Base-by-base conservation (phyloP, 2,113 vertebrate genomes). In the Micromys minutus region DNA sequence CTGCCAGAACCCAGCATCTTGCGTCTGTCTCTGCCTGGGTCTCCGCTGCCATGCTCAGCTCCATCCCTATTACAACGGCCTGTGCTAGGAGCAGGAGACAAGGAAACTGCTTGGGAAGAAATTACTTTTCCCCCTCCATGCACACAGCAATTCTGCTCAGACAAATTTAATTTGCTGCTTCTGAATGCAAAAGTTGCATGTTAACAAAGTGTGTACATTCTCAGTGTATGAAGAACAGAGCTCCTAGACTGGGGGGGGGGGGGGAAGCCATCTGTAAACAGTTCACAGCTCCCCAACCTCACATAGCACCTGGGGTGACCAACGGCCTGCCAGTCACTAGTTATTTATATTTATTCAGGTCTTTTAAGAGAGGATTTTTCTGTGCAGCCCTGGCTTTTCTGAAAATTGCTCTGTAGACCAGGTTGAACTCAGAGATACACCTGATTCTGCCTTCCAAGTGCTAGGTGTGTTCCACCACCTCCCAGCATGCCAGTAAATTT, bases 161-260 rank as follows among this genome's bases (percentile, higher is more conserved):
- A 96, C 87, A 98, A 98, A 96, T 97, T 94, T 93, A 96, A 98
- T 98, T 97, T 97, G 94, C 50, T 97, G 90, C 96, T 95, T 97
- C 39, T 89, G 89, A 98, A 98, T 91, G 96, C 63, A 95, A 97
- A 97, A 97, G 50, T 85, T 76, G 24, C 50, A 39, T 11, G 2
- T 88, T 97, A 98, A 97, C 94, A 96, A 97, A 97, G 88, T 95
- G 75, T 57, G 95, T 36, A 92, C 59, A 93, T 95, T 89, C 88
- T 93, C 45, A 95, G 74, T 87, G 24, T 89, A 74, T 94, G 96
- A 94, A 89, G 79, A 96, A 67, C 92, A 92, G 55, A 91, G 97
- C 61, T 96, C 50, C 94, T 89, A 80, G 91, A 84, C 90, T 95
- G 75, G 45, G 94, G 81, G 96, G 11, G 24, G 0, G 9, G 39